A percentile compares a stretch with the other conserved stretches of the same genome.
phyloP scores from a whole-genome alignment of 2,113 vertebrate genomes.

The Burhinus bistriatus region DNA sequence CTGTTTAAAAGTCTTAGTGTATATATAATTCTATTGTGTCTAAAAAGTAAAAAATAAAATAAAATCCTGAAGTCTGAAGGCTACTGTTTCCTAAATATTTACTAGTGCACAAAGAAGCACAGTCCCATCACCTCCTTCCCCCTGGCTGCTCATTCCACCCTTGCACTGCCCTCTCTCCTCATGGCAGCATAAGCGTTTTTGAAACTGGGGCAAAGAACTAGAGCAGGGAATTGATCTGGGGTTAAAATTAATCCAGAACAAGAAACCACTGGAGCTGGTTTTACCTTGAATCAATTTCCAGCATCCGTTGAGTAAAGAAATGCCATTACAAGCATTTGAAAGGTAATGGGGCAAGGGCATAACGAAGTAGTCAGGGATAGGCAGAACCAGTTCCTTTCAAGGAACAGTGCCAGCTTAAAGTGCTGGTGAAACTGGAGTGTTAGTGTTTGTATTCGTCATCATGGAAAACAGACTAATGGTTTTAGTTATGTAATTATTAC shows the following conservation, averaged over 20 bases:
- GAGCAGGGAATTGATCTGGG: neutral
- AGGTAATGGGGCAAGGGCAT: neutral
- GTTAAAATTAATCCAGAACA: constrained; percentile 8
- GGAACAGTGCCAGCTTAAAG: neutral
- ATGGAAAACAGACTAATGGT: neutral
- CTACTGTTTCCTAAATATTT: neutral
- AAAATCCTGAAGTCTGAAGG: neutral
- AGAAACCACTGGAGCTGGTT: neutral
- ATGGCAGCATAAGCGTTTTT: neutral
- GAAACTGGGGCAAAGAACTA: neutral
- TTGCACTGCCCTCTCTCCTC: neutral
- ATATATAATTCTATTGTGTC: neutral
- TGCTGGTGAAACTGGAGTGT: neutral
- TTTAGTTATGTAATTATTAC: neutral
- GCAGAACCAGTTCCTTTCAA: neutral
- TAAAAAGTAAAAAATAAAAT: neutral
- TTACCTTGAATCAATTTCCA: neutral
- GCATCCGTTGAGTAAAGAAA: neutral
- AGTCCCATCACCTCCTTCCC: neutral
- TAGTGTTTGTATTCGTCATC: neutral
- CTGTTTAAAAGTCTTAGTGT: neutral
- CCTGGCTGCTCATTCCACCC: neutral
- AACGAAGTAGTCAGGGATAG: neutral
- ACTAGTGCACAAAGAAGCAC: neutral
- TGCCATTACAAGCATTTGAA: neutral